Evolutionary conservation across 2,797 vertebrate genomes (phyloP), one percentile per base, ranked within the genome.

Genomic region (Carduelis carduelis): DNA sequence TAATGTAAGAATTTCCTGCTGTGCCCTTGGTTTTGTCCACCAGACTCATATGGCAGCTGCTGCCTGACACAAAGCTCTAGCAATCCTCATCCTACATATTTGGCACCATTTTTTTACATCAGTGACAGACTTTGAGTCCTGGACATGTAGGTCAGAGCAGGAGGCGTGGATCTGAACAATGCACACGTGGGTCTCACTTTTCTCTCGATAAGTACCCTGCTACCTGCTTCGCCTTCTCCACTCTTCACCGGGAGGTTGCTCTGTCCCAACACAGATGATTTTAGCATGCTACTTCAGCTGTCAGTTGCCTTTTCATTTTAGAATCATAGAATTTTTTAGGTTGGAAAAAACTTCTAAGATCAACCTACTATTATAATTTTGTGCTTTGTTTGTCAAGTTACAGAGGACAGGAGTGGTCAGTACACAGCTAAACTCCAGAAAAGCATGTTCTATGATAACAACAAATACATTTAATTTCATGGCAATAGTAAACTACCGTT

Each of bases 121-220:
- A 3, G 27, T 34, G n/a, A 32, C 30, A 79, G 44, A 18, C 23
- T 41, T 43, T 14, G 22, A 55, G 41, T 26, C 68, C 44, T 72
- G 53, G 18, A 55, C 18, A 71, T 21, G n/a, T 20, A 20, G 20
- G 56, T 30, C 7, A 41, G 35, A 55, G 17, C 6, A 87, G 37
- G 56, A 59, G 39, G 35, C 9, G 34, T 6, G 9, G 24, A 85
- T 47, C 14, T 68, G 39, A 76, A 59, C 9, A 35, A 28, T 17
- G 23, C 10, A 13, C 26, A 16, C 0, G 0, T 52, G 12, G 2
- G 13, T 60, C 13, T 71, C 24, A 56, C 26, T 69, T 27, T 63
- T 63, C 28, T 59, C 24, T 59, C 0, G 0, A 16, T 22, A 32
- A 65, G 15, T 23, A 49, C 15, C 11, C 8, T 39, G 6, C 46